A percentile compares a stretch with the other conserved stretches of the same genome.
phyloP scores from a whole-genome alignment of 2,797 vertebrate species.

The Galaxias olidus region DNA sequence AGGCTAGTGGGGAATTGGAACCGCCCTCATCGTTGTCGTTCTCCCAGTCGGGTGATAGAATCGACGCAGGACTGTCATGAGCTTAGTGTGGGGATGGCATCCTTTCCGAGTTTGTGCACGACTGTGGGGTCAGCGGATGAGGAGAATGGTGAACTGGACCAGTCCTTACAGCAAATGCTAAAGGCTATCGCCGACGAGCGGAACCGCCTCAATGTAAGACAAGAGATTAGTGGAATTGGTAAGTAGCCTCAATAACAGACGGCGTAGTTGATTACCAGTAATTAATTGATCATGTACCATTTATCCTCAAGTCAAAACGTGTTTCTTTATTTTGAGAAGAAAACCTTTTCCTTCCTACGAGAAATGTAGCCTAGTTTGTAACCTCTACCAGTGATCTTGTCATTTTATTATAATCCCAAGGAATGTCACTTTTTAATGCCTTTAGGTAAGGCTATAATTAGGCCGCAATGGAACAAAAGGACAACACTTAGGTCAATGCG shows the following conservation, averaged over 20 bases:
- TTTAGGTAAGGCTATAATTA: no score
- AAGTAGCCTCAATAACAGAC: conserved; percentile 38
- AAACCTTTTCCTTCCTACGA: no score
- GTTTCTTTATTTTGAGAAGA: no score
- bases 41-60: conserved; percentile 25
- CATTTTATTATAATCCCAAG: no score
- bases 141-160: conserved; percentile 72
- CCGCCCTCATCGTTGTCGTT: conserved; percentile 31
- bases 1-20: neutral
- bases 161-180: conserved; percentile 79
- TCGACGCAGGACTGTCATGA: conserved; percentile 71
- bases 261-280: no score
- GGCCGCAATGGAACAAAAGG: no score
- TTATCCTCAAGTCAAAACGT: no score
- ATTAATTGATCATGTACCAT: no score
- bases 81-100: conserved; percentile 78
- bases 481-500: no score
- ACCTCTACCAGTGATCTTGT: no score
- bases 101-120: conserved; percentile 71
- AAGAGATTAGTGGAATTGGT: conserved; percentile 78
- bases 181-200: conserved; percentile 80
- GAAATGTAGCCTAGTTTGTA: no score
- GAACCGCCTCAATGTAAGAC: conserved; percentile 71
- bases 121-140: conserved; percentile 61
- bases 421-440: no score